Conservation (phyloP, 2,888 invertebrate genomes). For the Linnaemya tessellans region DNA sequence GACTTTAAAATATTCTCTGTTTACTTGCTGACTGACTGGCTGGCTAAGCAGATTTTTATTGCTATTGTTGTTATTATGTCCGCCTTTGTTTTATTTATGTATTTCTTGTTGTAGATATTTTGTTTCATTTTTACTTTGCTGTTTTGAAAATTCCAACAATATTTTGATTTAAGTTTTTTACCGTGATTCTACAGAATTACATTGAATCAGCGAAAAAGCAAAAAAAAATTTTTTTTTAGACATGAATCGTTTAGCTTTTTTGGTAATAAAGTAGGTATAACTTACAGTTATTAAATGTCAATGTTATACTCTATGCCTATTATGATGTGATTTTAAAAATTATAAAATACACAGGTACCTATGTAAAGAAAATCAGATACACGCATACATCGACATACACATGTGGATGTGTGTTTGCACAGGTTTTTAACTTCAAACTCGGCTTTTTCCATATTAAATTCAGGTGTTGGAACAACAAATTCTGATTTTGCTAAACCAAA, state of each 20-base stretch:
- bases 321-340: not conserved
- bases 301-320: conserved; percentile 41
- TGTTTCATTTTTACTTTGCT: conserved; percentile 17
- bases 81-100: conserved; percentile 58
- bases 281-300: conserved; percentile 55
- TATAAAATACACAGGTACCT: not conserved
- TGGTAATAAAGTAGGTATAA: conserved; percentile 46
- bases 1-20: conserved; percentile 18
- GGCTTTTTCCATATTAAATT: too few relatives aligned
- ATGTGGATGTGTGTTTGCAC: not conserved
- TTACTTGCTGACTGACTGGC: conserved; percentile 15
- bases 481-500: too few relatives aligned
- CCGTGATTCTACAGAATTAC: conserved; percentile 55
- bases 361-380: too few relatives aligned
- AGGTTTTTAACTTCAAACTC: too few relatives aligned
- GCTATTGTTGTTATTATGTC: conserved; percentile 34
- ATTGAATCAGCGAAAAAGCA: conserved; percentile 67
- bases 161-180: conserved; percentile 27
- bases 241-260: conserved; percentile 29
- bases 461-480: too few relatives aligned
- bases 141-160: conserved; percentile 35
- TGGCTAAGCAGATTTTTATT: conserved; percentile 24
- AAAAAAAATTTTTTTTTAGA: conserved; percentile 16
- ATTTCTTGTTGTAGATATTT: not conserved
- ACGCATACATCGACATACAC: not conserved